Percentiles rank a stretch among this genome's conserved stretches.
phyloP scores from a whole-genome alignment of 2,888 invertebrate genomes.

The Epinotia nisella region DNA sequence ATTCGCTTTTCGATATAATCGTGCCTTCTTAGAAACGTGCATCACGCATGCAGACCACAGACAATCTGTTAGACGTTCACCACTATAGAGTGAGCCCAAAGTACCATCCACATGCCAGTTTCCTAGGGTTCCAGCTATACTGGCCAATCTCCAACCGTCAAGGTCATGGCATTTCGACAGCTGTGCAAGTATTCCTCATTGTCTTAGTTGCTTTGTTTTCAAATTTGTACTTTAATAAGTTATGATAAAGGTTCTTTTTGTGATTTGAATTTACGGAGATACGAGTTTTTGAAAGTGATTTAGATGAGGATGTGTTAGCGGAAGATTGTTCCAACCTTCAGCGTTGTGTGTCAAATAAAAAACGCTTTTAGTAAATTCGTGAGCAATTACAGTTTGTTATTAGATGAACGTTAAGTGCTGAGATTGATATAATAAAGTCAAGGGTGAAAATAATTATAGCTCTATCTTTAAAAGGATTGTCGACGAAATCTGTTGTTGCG shows the following conservation, averaged over 20 bases:
- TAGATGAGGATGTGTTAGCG: constrained; percentile 29
- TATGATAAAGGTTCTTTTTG: neutral
- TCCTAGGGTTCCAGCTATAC: neutral
- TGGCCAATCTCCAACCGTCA: constrained; percentile 19
- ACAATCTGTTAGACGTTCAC: neutral
- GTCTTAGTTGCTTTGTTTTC: neutral
- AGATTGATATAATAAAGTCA: constrained; percentile 30
- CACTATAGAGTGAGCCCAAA: neutral
- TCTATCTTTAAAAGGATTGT: constrained; percentile 7
- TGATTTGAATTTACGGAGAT: neutral
- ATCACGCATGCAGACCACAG: constrained; percentile 15
- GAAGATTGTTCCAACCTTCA: constrained; percentile 34
- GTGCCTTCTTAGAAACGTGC: constrained; percentile 28
- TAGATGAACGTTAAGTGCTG: constrained; percentile 24
- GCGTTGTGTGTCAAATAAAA: constrained; percentile 11
- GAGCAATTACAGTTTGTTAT: constrained; percentile 31
- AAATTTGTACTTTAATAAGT: neutral
- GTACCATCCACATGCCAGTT: neutral
- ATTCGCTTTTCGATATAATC: constrained; percentile 19
- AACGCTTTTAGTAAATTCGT: constrained; percentile 30
- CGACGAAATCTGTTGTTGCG: neutral
- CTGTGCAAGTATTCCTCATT: neutral
- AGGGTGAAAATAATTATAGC: constrained; percentile 17
- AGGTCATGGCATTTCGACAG: constrained; percentile 20
- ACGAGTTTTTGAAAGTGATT: constrained; percentile 1